Evolutionary conservation across 2,797 vertebrate species (phyloP), one percentile per base, ranked within the genome.

Genomic region (Yasuhikotakia modesta): DNA sequence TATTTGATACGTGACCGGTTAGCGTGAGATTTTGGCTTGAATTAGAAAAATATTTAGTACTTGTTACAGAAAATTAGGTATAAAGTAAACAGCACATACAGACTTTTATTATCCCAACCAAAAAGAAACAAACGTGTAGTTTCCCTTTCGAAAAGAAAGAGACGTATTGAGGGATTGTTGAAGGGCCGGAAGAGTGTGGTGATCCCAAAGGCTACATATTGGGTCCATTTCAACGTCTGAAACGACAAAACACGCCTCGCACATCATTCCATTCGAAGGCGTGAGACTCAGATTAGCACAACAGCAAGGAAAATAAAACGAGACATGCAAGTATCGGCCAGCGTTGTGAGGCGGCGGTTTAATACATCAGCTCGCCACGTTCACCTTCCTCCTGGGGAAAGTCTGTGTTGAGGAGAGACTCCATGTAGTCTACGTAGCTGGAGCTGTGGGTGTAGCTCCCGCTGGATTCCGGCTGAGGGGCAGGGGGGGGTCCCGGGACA

Each of bases 381-480:
- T 66, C 50, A 78, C 83, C 87, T 45, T 70, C 94, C 88, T 79
- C 94, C 83, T 89, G 88, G 73, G 90, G 94, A 88, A 94, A 94
- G 87, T 92, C 94, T 0, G 93, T 89, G 70, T 95, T 93, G 84
- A 96, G 89, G 55, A 96, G 93, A 60, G 90, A 94, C 91, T 97
- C 94, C 95, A 96, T 93, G 84, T 92, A n/a, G n/a, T n/a, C n/a
- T n/a, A n/a, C n/a, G n/a, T n/a, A 95, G 82, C 94, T 91, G 0
- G 90, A 90, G 87, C 85, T 92, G 32, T 89, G 92, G 55, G 91
- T 92, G 22, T 93, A 91, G 79, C n/a, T n/a, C n/a, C n/a, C n/a
- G n/a, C 91, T 82, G 70, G 82, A 78, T 72, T 93, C 85, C 2
- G 83, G 78, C 16, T 87, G 79, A 1, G 75, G 73, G 69, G 85